A percentile compares a stretch with the other conserved stretches of the same genome.
These are phyloP conservation scores for Pachycephala philippinensis DNA, from an alignment of 2,113 vertebrate species.

Conservation along the genomic window DNA sequence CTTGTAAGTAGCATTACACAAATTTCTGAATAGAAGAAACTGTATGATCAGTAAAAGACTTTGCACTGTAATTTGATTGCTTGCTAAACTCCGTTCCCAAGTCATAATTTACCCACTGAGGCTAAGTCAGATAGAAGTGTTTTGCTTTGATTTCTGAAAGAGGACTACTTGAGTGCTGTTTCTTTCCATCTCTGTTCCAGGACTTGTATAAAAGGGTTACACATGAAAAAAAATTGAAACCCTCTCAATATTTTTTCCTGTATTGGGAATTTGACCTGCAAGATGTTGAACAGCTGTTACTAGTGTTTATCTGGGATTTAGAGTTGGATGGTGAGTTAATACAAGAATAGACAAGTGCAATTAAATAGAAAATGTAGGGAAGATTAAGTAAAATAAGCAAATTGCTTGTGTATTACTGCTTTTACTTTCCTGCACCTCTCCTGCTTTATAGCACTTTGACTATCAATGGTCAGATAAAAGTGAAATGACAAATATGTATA, in stretches of 20 bases:
- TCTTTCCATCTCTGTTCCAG: not conserved
- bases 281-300: not conserved
- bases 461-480: not conserved
- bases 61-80: not conserved
- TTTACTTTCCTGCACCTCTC: not conserved
- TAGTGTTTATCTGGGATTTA: not conserved
- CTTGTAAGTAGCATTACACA: not conserved
- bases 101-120: not conserved
- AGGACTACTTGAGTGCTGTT: not conserved
- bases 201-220: not conserved
- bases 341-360: not conserved
- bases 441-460: not conserved
- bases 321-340: not conserved
- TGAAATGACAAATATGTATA: not conserved
- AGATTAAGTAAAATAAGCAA: not conserved
- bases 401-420: not conserved
- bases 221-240: not conserved
- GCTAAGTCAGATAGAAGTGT: not conserved
- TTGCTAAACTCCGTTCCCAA: not conserved
- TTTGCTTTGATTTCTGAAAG: slow-evolving; percentile 12
- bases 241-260: not conserved
- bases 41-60: not conserved
- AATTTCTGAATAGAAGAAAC: not conserved
- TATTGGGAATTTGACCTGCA: not conserved
- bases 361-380: not conserved